Conservation (phyloP, 2,113 vertebrate species). For the Phodopus roborovskii region DNA sequence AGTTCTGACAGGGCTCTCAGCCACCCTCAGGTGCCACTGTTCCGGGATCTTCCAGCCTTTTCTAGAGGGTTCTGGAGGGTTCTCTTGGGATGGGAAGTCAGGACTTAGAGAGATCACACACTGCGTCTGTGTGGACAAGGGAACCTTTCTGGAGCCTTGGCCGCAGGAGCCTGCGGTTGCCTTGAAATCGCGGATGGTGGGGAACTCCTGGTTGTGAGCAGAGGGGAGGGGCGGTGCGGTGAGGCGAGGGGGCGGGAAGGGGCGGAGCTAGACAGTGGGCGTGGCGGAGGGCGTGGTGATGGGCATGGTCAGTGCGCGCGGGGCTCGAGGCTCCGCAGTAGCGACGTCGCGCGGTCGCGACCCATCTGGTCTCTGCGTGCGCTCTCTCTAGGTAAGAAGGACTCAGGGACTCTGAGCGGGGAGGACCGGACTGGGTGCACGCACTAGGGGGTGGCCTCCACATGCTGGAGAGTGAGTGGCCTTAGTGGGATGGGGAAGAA, state of each 20-base stretch:
- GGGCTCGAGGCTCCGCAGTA: accelerated
- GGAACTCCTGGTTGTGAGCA: no score
- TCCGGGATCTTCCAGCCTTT: not conserved
- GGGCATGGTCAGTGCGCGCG: not conserved
- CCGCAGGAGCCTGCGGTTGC: accelerated
- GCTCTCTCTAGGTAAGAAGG: slow-evolving; percentile 31
- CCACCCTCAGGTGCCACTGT: slow-evolving; percentile 65
- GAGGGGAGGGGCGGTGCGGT: not conserved
- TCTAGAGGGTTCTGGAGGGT: no score
- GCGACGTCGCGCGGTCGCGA: accelerated
- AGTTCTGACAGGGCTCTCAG: not conserved
- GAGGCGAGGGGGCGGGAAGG: no score
- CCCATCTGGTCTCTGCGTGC: not conserved
- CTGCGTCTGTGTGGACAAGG: not conserved
- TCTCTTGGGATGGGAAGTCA: not conserved
- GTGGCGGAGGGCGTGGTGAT: not conserved
- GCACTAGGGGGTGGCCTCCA: not conserved
- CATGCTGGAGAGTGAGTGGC: not conserved
- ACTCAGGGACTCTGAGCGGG: not conserved
- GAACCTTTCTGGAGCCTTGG: not conserved
- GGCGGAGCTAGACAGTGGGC: not conserved
- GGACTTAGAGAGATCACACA: not conserved
- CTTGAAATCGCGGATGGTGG: not conserved
- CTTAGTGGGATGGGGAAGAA: not conserved
- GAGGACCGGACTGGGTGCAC: not conserved